Conservation (phyloP, 2,888 invertebrate genomes). For the Andrena chrysosceles region DNA sequence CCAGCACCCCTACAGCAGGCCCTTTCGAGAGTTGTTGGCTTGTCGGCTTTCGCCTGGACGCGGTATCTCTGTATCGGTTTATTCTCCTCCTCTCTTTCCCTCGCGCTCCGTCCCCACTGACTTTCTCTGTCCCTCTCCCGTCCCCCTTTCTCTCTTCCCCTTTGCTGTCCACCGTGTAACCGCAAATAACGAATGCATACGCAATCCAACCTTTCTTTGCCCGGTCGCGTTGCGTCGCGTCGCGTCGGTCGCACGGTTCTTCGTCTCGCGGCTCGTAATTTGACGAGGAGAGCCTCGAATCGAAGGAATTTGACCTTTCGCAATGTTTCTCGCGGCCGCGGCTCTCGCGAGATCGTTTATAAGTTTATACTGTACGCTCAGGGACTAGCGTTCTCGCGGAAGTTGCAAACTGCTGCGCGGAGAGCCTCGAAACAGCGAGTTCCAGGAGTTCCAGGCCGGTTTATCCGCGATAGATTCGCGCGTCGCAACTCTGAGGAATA, state of each 20-base stretch:
- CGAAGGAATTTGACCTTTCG: constrained; percentile 58
- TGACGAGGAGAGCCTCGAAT: constrained; percentile 58
- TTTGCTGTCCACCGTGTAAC: constrained; percentile 46
- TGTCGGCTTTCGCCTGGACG: constrained; percentile 68
- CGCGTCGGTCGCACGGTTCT: constrained; percentile 48
- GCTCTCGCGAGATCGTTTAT: constrained; percentile 21
- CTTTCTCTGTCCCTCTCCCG: constrained; percentile 10
- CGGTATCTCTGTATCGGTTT: constrained; percentile 70
- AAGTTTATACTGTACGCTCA: background rate
- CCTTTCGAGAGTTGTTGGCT: constrained; percentile 69
- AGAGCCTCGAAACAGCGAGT: constrained; percentile 30
- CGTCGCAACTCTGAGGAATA: no score
- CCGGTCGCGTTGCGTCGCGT: constrained; percentile 10
- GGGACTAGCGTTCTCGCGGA: constrained; percentile 39
- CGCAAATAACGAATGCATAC: constrained; percentile 71
- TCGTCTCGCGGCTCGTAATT: constrained; percentile 52
- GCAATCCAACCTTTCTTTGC: constrained; percentile 62
- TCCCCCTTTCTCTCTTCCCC: constrained; percentile 9
- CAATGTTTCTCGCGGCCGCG: constrained; percentile 50
- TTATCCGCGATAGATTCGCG: background rate
- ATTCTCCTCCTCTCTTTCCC: constrained; percentile 46
- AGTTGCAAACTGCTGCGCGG: constrained; percentile 25
- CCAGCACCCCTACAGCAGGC: constrained; percentile 66
- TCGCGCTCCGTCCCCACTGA: constrained; percentile 21
- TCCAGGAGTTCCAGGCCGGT: background rate